Conservation (phyloP, 2,113 vertebrate species). For the Thamnaconus septentrionalis region DNA sequence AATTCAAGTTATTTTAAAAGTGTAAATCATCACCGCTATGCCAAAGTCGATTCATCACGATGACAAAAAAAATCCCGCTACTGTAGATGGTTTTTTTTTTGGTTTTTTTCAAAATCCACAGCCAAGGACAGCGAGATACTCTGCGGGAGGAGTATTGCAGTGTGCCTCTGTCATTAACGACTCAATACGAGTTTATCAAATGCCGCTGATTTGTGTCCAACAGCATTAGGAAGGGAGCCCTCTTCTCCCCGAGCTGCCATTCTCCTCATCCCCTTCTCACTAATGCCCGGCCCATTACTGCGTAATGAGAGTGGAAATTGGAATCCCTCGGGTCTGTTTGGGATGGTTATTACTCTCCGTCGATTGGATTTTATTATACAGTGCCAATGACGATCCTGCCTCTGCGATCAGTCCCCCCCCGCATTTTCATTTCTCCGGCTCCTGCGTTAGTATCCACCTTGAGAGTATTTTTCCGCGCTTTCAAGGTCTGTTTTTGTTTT, state of each 20-base stretch:
- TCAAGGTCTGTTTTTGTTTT: conserved; percentile 37
- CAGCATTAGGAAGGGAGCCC: conserved; percentile 41
- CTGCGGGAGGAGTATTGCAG: conserved; percentile 23
- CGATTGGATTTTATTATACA: conserved; percentile 53
- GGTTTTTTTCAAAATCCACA: conserved; percentile 10
- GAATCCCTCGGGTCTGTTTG: conserved; percentile 52
- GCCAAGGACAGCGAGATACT: conserved; percentile 39
- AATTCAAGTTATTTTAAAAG: no score
- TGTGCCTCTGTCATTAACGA: conserved; percentile 43
- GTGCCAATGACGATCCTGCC: conserved; percentile 46
- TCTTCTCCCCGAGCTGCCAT: conserved; percentile 40
- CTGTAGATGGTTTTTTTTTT: conserved; percentile 15
- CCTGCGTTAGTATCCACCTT: conserved; percentile 32
- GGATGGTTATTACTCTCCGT: conserved; percentile 50
- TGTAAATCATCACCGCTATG: neutral
- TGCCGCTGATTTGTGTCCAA: conserved; percentile 49
- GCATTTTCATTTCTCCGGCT: conserved; percentile 40
- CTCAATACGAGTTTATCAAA: conserved; percentile 32
- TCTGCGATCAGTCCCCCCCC: conserved; percentile 39
- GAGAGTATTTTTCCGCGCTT: conserved; percentile 6
- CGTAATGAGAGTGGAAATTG: conserved; percentile 63
- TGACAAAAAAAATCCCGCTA: conserved; percentile 10
- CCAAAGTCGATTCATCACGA: conserved; percentile 39
- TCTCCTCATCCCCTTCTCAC: conserved; percentile 46
- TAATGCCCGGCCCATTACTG: conserved; percentile 53